A percentile compares a stretch with the other conserved stretches of the same genome.
phyloP scores from a whole-genome alignment of 2,797 vertebrate species.

The Aeoliscus strigatus region DNA sequence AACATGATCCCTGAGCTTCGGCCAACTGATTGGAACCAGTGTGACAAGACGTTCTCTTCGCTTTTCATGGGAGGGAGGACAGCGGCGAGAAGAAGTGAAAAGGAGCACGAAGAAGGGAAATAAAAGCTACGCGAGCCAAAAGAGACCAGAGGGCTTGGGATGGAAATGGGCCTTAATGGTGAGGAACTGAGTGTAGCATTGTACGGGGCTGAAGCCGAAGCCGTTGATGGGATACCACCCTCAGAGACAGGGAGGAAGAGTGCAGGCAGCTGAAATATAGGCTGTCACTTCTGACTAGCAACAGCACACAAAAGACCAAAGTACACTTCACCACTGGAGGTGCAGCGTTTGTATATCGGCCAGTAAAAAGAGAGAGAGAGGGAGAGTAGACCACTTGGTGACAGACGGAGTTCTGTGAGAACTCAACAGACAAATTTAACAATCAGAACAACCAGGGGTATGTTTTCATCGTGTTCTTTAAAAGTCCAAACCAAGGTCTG shows the following conservation, averaged over 20 bases:
- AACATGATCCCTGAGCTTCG: conserved; percentile 97
- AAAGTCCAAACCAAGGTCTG: too few species aligned
- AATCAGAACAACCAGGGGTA: too few species aligned
- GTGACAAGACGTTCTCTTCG: conserved; percentile 78
- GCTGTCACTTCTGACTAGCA: conserved; percentile 64
- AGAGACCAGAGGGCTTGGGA: conserved; percentile 58
- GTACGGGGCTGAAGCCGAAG: conserved; percentile 44
- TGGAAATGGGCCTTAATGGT: conserved; percentile 70
- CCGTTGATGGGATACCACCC: conserved; percentile 70
- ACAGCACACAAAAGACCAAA: conserved; percentile 55
- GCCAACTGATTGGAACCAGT: conserved; percentile 88
- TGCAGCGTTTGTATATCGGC: conserved; percentile 34
- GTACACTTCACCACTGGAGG: conserved; percentile 40
- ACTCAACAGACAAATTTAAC: too few species aligned
- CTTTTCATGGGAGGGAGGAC: conserved; percentile 55
- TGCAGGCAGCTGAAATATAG: conserved; percentile 65
- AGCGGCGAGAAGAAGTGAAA: conserved; percentile 48
- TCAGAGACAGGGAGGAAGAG: conserved; percentile 64
- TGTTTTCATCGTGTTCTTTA: too few species aligned
- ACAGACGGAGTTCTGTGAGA: too few species aligned
- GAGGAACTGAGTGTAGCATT: conserved; percentile 57
- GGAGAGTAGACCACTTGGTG: too few species aligned
- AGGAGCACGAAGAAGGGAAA: conserved; percentile 41
- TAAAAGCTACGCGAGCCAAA: conserved; percentile 55
- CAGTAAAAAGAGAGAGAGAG: conserved; percentile 14